These are phyloP conservation scores for Hemistola chrysoprasaria DNA, from an alignment of 2,888 invertebrate genomes.

Conservation along the genomic window DNA sequence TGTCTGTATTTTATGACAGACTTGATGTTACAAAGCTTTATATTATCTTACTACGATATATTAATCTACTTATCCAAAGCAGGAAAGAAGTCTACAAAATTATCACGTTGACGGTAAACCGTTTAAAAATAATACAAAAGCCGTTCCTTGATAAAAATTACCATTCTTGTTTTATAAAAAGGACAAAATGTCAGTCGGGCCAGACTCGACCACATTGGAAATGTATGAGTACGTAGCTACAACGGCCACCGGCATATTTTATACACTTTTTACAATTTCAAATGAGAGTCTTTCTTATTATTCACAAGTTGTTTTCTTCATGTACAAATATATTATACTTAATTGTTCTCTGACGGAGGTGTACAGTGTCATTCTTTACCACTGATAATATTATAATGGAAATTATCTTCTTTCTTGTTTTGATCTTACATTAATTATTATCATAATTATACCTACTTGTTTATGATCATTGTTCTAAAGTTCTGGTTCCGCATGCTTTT, in stretches of 20 bases:
- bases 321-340: conserved; percentile 19
- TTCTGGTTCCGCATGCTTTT: background rate
- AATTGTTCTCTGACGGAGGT: too few relatives aligned
- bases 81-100: background rate
- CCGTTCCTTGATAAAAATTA: conserved; percentile 17
- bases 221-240: conserved; percentile 9
- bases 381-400: too few relatives aligned
- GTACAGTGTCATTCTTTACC: too few relatives aligned
- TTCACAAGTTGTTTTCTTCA: conserved; percentile 63
- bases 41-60: too few relatives aligned
- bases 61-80: too few relatives aligned
- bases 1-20: too few relatives aligned
- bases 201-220: conserved; percentile 16
- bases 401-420: too few relatives aligned
- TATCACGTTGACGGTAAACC: conserved; percentile 2
- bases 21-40: too few relatives aligned
- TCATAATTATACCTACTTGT: too few relatives aligned
- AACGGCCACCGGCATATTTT: conserved; percentile 13
- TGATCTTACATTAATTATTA: too few relatives aligned
- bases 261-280: conserved; percentile 41
- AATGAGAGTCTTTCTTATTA: conserved; percentile 49
- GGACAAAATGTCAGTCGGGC: conserved; percentile 14
- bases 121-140: conserved; percentile 16
- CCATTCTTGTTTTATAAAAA: conserved; percentile 19
- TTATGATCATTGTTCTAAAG: too few relatives aligned